Conservation (phyloP, 1,140 invertebrate genomes). For the Chironomus tepperi region DNA sequence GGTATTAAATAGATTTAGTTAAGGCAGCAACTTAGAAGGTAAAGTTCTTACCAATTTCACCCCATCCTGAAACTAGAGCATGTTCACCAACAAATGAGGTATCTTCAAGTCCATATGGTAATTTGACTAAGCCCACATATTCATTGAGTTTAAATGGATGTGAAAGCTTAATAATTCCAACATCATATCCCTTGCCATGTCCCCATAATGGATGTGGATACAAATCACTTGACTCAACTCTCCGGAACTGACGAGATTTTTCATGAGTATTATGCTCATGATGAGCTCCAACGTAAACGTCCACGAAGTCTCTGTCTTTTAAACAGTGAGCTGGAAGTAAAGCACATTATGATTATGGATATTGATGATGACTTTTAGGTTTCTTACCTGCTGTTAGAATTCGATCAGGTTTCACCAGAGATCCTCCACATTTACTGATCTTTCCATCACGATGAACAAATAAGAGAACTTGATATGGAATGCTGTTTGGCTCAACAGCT, state of each 20-base stretch:
- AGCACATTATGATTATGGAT: too few relatives aligned
- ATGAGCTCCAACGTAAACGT: neutral
- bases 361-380: too few relatives aligned
- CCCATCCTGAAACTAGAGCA: neutral
- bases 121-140: neutral
- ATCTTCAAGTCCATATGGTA: neutral
- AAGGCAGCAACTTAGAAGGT: neutral
- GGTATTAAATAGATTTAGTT: neutral
- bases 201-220: neutral
- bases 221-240: neutral
- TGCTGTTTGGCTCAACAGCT: neutral
- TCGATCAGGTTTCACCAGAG: neutral
- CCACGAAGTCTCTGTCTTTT: neutral
- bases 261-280: neutral
- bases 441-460: neutral
- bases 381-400: neutral
- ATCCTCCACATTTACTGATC: neutral
- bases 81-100: neutral
- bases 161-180: neutral
- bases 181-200: neutral
- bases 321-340: neutral
- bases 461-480: neutral
- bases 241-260: neutral
- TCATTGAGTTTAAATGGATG: neutral
- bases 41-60: neutral